These are phyloP conservation scores for Ceriagrion tenellum DNA, from an alignment of 2,888 invertebrate genomes.

Conservation along the genomic window DNA sequence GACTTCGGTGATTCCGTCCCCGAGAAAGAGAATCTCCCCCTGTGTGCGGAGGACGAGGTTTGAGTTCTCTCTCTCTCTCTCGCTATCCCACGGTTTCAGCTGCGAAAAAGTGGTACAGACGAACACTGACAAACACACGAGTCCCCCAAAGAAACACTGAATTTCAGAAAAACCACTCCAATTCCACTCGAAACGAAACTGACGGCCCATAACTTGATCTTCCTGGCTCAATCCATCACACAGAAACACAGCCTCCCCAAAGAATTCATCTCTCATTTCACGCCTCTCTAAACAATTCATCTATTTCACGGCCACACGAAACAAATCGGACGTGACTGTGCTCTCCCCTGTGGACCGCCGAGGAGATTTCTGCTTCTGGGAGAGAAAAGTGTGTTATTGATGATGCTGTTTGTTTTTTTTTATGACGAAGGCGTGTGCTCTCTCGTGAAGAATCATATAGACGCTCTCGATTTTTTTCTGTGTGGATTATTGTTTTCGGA, in stretches of 20 bases:
- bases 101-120: not conserved
- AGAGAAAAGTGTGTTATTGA: not conserved
- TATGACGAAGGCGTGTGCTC: constrained; percentile 1
- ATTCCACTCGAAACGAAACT: not conserved
- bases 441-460: constrained; percentile 9
- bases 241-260: not conserved
- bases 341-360: not conserved
- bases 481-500: constrained; percentile 31
- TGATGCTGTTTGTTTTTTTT: not conserved
- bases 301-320: not conserved
- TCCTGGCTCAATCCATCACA: not conserved
- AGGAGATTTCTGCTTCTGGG: not conserved
- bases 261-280: not conserved
- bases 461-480: constrained; percentile 15
- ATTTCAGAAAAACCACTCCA: too few relatives aligned
- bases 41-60: not conserved
- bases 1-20: not conserved
- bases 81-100: not conserved
- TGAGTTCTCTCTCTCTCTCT: not conserved
- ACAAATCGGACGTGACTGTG: constrained; percentile 4
- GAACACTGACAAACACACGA: not conserved
- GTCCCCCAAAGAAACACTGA: not conserved
- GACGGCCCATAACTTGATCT: not conserved
- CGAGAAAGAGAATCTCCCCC: too few relatives aligned
- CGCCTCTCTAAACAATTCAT: not conserved